These are phyloP conservation scores for Cyprinodon diabolis DNA, from an alignment of 2,797 vertebrate species.

Conservation along the genomic window DNA sequence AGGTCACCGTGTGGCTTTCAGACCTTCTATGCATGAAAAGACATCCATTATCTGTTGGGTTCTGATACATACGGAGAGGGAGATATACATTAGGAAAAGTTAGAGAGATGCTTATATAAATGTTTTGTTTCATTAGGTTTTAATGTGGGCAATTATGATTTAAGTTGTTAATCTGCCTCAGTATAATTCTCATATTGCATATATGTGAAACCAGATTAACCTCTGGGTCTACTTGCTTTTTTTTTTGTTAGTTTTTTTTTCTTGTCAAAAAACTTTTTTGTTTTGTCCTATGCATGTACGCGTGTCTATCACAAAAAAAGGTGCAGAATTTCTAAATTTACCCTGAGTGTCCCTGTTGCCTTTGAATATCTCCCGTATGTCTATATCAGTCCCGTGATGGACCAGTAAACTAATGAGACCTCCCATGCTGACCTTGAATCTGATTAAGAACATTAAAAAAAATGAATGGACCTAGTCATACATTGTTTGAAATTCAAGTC, in stretches of 20 bases:
- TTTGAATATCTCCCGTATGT: neutral
- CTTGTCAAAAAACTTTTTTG: neutral
- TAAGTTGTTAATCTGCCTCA: neutral
- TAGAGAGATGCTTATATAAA: neutral
- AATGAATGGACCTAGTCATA: neutral
- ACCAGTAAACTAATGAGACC: neutral
- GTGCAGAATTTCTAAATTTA: neutral
- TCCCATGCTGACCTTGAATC: neutral
- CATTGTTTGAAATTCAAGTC: neutral
- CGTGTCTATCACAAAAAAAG: neutral
- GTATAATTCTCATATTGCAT: neutral
- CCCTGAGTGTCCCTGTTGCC: neutral
- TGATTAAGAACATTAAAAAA: neutral
- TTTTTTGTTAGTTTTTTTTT: neutral
- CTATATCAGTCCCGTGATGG: neutral
- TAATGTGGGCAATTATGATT: neutral
- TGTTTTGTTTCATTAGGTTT: conserved; percentile 13
- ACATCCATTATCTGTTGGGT: conserved; percentile 64
- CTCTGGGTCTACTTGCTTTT: no score
- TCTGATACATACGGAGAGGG: conserved; percentile 56
- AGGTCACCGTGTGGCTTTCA: conserved; percentile 62
- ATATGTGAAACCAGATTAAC: neutral
- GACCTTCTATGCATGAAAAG: conserved; percentile 63
- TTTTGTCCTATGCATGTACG: neutral
- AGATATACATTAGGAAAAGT: conserved; percentile 29